These are phyloP conservation scores for Brachionus rubens DNA, from an alignment of 1,140 invertebrate genomes.

Conservation along the genomic window DNA sequence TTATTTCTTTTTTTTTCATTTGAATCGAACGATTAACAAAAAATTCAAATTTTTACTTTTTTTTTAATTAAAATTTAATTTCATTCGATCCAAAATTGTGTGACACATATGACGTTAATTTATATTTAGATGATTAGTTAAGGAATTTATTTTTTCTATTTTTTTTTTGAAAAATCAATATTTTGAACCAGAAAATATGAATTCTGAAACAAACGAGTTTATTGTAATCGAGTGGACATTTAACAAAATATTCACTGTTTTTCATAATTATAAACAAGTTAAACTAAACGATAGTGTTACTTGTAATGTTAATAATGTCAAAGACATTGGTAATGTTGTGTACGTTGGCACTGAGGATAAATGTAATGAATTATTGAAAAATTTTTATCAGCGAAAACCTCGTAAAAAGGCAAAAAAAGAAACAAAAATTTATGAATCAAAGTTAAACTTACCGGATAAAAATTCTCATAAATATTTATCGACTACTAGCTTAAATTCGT, in stretches of 20 bases:
- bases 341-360: constrained; percentile 10
- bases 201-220: background rate
- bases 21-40: too few relatives aligned
- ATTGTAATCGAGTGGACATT: constrained; percentile 20
- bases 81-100: background rate
- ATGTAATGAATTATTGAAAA: constrained; percentile 35
- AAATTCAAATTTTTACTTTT: too few relatives aligned
- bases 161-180: too few relatives aligned
- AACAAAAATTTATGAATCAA: background rate
- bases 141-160: background rate
- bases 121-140: background rate
- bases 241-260: constrained; percentile 20
- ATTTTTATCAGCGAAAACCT: background rate
- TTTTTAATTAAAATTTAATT: background rate
- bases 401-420: constrained; percentile 2
- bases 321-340: constrained; percentile 31
- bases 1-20: too few relatives aligned
- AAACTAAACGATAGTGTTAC: constrained; percentile 12
- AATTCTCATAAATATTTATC: background rate
- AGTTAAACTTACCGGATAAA: constrained; percentile 24
- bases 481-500: background rate
- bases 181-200: constrained; percentile 4
- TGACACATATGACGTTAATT: background rate
- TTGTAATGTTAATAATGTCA: constrained; percentile 15
- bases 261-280: constrained; percentile 24